A percentile compares a stretch with the other conserved stretches of the same genome.
These are phyloP conservation scores for Ptilodon capucinus DNA, from an alignment of 2,888 invertebrate species.

Conservation along the genomic window DNA sequence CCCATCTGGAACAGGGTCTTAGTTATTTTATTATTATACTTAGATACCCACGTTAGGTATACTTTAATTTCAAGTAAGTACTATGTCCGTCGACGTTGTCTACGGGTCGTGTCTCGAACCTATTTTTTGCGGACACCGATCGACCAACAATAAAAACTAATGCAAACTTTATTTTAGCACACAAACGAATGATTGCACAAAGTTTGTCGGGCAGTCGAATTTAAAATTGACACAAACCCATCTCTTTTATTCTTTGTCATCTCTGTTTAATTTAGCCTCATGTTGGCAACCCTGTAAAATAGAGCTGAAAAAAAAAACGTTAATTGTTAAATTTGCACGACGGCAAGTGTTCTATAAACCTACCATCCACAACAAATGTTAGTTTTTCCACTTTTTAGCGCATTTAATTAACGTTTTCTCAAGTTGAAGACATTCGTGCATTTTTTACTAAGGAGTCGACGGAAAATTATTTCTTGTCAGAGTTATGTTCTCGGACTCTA, in stretches of 20 bases:
- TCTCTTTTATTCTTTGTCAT: background rate
- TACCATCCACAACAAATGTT: no score
- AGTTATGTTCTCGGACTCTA: no score
- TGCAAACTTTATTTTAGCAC: slow-evolving; percentile 21
- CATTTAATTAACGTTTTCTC: no score
- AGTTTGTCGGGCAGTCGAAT: background rate
- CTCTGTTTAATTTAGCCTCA: background rate
- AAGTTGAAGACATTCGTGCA: no score
- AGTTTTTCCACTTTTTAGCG: no score
- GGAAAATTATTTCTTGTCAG: no score
- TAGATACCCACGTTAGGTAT: slow-evolving; percentile 10
- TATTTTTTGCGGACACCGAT: slow-evolving; percentile 34
- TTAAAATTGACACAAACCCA: no score
- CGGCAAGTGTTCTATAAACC: no score
- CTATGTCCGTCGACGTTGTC: slow-evolving; percentile 5
- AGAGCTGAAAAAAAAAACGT: background rate
- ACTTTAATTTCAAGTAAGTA: no score
- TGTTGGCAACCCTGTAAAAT: background rate
- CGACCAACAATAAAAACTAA: slow-evolving; percentile 15
- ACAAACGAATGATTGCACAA: slow-evolving; percentile 6
- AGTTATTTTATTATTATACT: background rate
- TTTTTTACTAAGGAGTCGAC: no score
- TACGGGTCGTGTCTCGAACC: slow-evolving; percentile 28
- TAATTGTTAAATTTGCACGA: no score
- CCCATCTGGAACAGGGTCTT: no score